A percentile compares a stretch with the other conserved stretches of the same genome.
phyloP scores from a whole-genome alignment of 2,113 vertebrate species.

The Acrocephalus arundinaceus region DNA sequence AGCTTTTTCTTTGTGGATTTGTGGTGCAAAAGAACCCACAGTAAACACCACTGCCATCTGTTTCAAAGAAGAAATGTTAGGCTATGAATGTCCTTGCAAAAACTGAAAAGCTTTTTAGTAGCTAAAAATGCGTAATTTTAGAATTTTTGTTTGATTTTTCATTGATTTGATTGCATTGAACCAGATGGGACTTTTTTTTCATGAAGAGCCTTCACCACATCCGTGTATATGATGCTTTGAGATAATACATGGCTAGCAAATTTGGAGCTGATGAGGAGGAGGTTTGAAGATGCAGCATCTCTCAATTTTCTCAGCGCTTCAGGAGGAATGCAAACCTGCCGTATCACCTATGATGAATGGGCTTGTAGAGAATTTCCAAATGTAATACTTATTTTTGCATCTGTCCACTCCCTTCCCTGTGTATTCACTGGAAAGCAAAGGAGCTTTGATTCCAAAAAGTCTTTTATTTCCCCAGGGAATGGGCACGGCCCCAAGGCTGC shows the following conservation, averaged over 20 bases:
- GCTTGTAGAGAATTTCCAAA: not conserved
- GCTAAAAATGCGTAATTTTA: conserved; percentile 59
- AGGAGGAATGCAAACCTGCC: not conserved
- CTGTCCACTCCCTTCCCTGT: not conserved
- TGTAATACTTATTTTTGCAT: not conserved
- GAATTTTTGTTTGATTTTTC: conserved; percentile 49
- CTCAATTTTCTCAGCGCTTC: not conserved
- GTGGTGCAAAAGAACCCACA: not conserved
- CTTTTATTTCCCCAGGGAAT: not conserved
- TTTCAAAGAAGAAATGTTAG: conserved; percentile 41
- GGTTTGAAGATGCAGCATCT: not conserved
- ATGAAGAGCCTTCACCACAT: conserved; percentile 7
- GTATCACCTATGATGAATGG: not conserved
- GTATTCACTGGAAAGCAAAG: not conserved
- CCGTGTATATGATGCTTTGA: not conserved
- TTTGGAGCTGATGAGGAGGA: not conserved
- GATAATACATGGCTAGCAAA: conserved; percentile 42
- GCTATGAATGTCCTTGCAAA: conserved; percentile 16
- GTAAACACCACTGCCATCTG: conserved; percentile 66
- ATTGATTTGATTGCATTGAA: conserved; percentile 54
- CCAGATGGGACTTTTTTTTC: conserved; percentile 27
- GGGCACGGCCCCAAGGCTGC: accelerated
- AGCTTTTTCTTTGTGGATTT: conserved; percentile 46
- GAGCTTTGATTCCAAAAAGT: not conserved
- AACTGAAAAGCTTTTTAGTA: conserved; percentile 48